Evolutionary conservation across 2,797 vertebrate species (phyloP).

Genomic region (Anabas testudineus): DNA sequence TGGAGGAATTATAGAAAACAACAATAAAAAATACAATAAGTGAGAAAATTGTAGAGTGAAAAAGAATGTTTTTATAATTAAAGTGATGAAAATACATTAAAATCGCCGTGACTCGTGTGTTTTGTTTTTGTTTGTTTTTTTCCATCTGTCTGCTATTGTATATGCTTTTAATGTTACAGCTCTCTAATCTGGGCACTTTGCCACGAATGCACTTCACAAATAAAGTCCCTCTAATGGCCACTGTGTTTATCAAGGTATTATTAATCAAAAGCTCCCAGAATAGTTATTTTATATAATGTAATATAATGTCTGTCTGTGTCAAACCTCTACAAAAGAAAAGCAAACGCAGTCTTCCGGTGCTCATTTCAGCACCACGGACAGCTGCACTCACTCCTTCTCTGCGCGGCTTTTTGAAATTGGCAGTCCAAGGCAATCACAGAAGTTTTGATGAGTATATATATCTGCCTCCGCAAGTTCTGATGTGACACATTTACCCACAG

Average conservation of each 20-base stretch:
- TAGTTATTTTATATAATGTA: conserved; percentile 20
- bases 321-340: conserved; percentile 15
- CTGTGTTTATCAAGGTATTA: conserved; percentile 25
- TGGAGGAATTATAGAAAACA: conserved; percentile 5
- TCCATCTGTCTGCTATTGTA: conserved; percentile 17
- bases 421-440: conserved; percentile 66
- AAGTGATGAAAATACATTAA: conserved; percentile 34
- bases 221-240: conserved; percentile 35
- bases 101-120: conserved; percentile 1
- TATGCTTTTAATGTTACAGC: conserved; percentile 28
- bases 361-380: conserved; percentile 58
- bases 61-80: conserved; percentile 16
- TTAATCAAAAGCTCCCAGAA: not conserved
- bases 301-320: conserved; percentile 18
- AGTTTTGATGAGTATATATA: conserved; percentile 67
- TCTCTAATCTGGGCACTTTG: conserved; percentile 24
- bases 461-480: conserved; percentile 45
- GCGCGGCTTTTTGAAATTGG: conserved; percentile 45
- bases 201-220: conserved; percentile 34
- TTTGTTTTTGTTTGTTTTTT: not conserved
- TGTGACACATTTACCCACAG: conserved; percentile 59
- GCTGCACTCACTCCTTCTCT: conserved; percentile 38
- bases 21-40: not conserved
- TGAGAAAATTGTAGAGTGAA: not conserved
- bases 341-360: conserved; percentile 28